These are phyloP conservation scores for Haliclystus octoradiatus DNA, from an alignment of 30 jellyfish, hydroid and myxozoan species.

Conservation along the genomic window DNA sequence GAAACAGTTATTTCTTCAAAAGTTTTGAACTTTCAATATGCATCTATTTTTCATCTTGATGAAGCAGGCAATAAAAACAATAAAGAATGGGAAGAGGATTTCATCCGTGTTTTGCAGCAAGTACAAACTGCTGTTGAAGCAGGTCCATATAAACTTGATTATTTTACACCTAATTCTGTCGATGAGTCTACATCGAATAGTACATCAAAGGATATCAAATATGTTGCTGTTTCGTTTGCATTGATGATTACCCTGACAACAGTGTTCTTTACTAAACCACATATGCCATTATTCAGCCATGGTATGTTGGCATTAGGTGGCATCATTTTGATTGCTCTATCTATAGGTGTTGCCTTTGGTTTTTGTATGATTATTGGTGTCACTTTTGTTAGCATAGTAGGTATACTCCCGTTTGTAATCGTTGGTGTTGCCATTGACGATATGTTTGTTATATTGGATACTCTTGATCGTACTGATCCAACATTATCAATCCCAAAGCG, in stretches of 20 bases:
- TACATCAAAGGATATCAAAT: slow-evolving; percentile 8
- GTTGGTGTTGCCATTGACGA: slow-evolving; percentile 77
- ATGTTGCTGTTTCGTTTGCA: slow-evolving; percentile 37
- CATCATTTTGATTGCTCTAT: slow-evolving; percentile 26
- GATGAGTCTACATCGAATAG: slow-evolving; percentile 22
- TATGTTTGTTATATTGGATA: slow-evolving; percentile 56
- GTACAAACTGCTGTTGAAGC: not conserved
- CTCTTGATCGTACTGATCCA: slow-evolving; percentile 30
- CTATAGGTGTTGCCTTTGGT: slow-evolving; percentile 52
- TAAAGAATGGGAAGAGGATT: slow-evolving; percentile 31
- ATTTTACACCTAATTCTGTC: not conserved
- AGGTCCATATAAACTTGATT: not conserved
- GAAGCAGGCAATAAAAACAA: not conserved
- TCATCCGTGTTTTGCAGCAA: slow-evolving; percentile 11
- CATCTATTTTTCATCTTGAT: not conserved
- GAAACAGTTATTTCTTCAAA: not conserved
- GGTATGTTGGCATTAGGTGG: slow-evolving; percentile 31
- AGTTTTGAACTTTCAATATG: not conserved
- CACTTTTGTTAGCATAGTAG: slow-evolving; percentile 54
- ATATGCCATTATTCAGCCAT: slow-evolving; percentile 45
- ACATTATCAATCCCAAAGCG: slow-evolving; percentile 6
- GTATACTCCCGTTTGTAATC: slow-evolving; percentile 63
- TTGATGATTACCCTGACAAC: slow-evolving; percentile 49
- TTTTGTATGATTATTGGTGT: slow-evolving; percentile 34
- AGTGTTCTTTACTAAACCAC: slow-evolving; percentile 3